Evolutionary conservation across 2,888 invertebrate genomes (phyloP).

Genomic region (Eupithecia inturbata): DNA sequence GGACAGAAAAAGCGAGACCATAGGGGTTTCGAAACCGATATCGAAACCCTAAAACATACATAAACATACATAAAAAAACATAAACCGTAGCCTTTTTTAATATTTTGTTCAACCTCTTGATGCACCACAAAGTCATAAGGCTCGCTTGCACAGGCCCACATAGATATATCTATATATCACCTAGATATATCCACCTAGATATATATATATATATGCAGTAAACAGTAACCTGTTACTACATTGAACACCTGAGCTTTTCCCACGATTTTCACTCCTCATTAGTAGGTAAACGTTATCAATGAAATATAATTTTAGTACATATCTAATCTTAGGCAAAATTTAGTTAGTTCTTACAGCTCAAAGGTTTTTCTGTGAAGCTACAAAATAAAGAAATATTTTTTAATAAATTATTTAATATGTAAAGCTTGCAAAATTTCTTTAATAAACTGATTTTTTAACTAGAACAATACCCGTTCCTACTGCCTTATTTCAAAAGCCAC

Average conservation of each 20-base stretch:
- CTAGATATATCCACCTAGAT: conserved; percentile 5
- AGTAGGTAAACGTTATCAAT: conserved; percentile 16
- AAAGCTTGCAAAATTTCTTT: not conserved
- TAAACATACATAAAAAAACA: too few relatives aligned
- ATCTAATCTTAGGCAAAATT: not conserved
- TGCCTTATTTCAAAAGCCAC: not conserved
- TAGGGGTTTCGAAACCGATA: too few relatives aligned
- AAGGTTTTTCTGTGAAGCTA: not conserved
- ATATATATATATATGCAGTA: conserved; percentile 6
- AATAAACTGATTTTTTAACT: too few relatives aligned
- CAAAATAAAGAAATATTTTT: too few relatives aligned
- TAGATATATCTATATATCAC: conserved; percentile 7
- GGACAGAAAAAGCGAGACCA: too few relatives aligned
- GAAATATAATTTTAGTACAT: not conserved
- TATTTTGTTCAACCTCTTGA: too few relatives aligned
- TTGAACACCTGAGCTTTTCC: conserved; percentile 17
- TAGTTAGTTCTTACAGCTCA: not conserved
- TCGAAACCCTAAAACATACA: too few relatives aligned
- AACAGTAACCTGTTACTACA: conserved; percentile 1
- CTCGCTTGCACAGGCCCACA: not conserved
- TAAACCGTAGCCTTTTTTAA: not conserved
- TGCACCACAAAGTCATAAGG: not conserved
- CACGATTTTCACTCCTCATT: conserved; percentile 34
- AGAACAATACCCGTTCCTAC: too few relatives aligned
- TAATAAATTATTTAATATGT: too few relatives aligned